Evolutionary conservation across 2,113 vertebrate species (phyloP).

Genomic region (Prietella phreatophila): DNA sequence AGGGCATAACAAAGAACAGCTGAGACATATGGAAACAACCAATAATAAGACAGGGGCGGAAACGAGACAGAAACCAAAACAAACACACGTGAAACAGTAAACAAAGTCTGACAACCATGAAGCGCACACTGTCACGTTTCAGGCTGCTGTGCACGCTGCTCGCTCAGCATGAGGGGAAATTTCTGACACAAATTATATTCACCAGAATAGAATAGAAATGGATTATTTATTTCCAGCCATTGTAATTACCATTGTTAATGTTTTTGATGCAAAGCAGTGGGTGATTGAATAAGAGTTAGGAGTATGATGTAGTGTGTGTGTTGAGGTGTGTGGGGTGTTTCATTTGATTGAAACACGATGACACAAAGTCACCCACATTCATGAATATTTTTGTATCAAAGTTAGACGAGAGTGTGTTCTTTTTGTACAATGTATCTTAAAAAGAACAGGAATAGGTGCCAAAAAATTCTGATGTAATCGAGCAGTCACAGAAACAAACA

Average conservation of each 20-base stretch:
- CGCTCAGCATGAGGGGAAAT: too few species aligned
- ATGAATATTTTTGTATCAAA: background rate
- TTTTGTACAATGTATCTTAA: background rate
- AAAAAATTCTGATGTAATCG: background rate
- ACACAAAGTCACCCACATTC: background rate
- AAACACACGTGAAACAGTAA: too few species aligned
- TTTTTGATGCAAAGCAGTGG: background rate
- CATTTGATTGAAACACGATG: background rate
- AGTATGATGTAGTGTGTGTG: background rate
- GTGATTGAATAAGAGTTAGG: background rate
- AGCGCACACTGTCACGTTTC: too few species aligned
- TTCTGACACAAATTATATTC: too few species aligned
- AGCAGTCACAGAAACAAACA: background rate
- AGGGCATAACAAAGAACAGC: too few species aligned
- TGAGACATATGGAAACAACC: too few species aligned
- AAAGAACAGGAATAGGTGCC: background rate
- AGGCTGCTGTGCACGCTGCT: too few species aligned
- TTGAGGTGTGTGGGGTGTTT: background rate
- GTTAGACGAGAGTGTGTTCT: background rate
- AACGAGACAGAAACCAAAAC: too few species aligned
- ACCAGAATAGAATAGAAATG: too few species aligned
- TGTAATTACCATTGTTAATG: background rate
- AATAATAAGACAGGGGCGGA: too few species aligned
- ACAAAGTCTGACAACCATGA: too few species aligned
- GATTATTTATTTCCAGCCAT: background rate